Percentiles rank a stretch among this genome's conserved stretches.
These are phyloP conservation scores for Eulacestoma nigropectus DNA, from an alignment of 2,113 vertebrate species.

Conservation along the genomic window DNA sequence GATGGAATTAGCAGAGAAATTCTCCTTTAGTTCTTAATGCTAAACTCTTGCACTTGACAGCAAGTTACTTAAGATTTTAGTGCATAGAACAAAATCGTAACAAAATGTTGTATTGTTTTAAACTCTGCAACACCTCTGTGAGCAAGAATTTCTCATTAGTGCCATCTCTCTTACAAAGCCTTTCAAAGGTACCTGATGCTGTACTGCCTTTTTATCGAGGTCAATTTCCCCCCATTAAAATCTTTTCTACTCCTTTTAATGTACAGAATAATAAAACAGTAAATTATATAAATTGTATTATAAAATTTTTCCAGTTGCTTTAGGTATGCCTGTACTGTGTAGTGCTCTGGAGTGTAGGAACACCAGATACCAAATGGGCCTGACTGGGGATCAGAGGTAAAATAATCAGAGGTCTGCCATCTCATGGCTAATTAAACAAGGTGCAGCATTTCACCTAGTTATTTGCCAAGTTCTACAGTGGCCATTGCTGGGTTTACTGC, in stretches of 20 bases:
- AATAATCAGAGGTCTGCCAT: neutral
- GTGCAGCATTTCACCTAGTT: neutral
- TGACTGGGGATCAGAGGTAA: neutral
- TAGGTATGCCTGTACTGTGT: neutral
- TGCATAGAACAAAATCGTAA: neutral
- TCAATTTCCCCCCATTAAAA: rapidly evolving
- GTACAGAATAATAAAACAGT: neutral
- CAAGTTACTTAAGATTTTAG: neutral
- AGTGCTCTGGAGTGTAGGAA: rapidly evolving
- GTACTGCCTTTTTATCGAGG: neutral
- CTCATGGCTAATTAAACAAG: neutral
- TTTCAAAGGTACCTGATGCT: neutral
- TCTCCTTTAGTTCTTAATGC: neutral
- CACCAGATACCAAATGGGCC: neutral
- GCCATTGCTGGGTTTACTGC: neutral
- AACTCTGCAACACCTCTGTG: neutral
- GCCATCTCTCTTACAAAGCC: neutral
- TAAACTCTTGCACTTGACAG: neutral
- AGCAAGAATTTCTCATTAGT: neutral
- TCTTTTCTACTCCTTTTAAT: neutral
- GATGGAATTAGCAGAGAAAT: neutral
- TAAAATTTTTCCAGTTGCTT: neutral
- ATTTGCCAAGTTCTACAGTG: neutral
- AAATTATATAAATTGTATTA: rapidly evolving
- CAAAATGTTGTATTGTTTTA: neutral